A percentile compares a stretch with the other conserved stretches of the same genome.
These are phyloP conservation scores for Aphelocoma californica DNA, from an alignment of 2,797 vertebrate genomes.

Conservation along the genomic window DNA sequence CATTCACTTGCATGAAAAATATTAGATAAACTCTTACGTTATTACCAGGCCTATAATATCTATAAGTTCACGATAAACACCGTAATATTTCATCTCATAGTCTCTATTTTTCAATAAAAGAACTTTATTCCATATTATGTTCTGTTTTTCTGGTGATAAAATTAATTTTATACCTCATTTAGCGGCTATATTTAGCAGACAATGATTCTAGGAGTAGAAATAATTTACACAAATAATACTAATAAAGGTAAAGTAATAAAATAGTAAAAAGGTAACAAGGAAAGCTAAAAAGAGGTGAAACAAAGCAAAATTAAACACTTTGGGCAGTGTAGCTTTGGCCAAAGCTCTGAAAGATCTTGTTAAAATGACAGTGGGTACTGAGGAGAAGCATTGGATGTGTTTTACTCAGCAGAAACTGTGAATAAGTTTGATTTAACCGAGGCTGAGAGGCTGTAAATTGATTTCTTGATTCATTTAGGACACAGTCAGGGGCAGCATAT, in stretches of 20 bases:
- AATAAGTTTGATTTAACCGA: constrained; percentile 56
- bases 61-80: neutral
- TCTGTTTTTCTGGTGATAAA: neutral
- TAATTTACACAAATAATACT: neutral
- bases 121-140: neutral
- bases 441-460: constrained; percentile 44
- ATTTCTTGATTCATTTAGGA: constrained; percentile 64
- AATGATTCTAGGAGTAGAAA: neutral
- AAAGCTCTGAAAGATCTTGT: neutral
- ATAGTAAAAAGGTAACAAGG: neutral
- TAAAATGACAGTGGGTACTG: neutral
- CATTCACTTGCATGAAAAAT: neutral
- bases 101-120: neutral
- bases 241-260: neutral
- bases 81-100: neutral
- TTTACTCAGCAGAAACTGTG: constrained; percentile 30
- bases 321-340: neutral
- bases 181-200: neutral
- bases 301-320: neutral
- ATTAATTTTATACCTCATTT: constrained; percentile 11
- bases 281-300: neutral
- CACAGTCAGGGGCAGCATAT: constrained; percentile 24
- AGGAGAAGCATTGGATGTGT: neutral
- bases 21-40: neutral
- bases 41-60: neutral